A percentile compares a stretch with the other conserved stretches of the same genome.
Conservation (phyloP, 37 sponge, comb jelly and placozoan species). For the Mnemiopsis leidyi region DNA sequence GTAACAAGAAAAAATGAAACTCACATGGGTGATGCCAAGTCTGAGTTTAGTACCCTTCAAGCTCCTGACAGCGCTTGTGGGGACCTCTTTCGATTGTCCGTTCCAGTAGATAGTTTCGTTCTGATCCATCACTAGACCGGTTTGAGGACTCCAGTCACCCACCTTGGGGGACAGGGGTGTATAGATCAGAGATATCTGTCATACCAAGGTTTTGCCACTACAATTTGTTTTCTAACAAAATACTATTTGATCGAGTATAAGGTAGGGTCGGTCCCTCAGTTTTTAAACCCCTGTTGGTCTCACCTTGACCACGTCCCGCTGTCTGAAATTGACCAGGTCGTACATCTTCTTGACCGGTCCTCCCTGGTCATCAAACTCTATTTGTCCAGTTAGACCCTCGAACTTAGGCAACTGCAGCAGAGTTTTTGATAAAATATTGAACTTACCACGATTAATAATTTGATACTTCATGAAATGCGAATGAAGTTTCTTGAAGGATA, state of each 20-base stretch:
- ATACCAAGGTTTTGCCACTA: too few relatives aligned
- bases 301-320: neutral
- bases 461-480: too few relatives aligned
- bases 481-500: too few relatives aligned
- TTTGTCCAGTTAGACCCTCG: slow-evolving; percentile 50
- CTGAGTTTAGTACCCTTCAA: slow-evolving; percentile 19
- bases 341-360: slow-evolving; percentile 46
- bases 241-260: too few relatives aligned
- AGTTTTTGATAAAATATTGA: too few relatives aligned
- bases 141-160: neutral
- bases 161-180: slow-evolving; percentile 14
- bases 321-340: slow-evolving; percentile 50
- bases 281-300: too few relatives aligned
- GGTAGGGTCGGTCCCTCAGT: too few relatives aligned
- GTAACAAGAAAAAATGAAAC: too few relatives aligned
- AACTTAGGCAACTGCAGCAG: neutral
- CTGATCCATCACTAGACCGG: neutral
- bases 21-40: slow-evolving; percentile 21
- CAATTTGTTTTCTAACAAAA: too few relatives aligned
- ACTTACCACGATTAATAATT: too few relatives aligned
- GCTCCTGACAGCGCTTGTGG: slow-evolving; percentile 3
- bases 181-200: neutral
- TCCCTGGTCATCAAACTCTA: neutral
- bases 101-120: slow-evolving; percentile 7
- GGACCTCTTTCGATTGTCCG: neutral